Conservation (phyloP, 2,888 invertebrate genomes). For the Platerodrilus igneus region DNA sequence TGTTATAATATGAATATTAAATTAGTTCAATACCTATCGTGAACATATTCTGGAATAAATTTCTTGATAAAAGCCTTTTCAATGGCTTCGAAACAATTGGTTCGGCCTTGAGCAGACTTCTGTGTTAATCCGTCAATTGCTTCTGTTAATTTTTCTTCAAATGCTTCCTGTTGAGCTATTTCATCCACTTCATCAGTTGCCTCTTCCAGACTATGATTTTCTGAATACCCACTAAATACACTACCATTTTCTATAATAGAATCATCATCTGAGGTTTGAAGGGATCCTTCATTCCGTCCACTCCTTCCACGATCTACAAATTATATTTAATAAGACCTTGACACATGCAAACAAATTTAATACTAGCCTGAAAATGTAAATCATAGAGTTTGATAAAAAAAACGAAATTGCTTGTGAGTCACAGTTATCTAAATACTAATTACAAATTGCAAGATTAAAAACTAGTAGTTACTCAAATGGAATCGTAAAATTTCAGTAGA, state of each 20-base stretch:
- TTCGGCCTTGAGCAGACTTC: slow-evolving; percentile 80
- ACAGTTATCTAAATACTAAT: too few species aligned
- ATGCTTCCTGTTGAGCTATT: slow-evolving; percentile 60
- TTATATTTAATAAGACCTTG: too few species aligned
- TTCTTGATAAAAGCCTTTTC: slow-evolving; percentile 73
- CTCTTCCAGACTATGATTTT: slow-evolving; percentile 58
- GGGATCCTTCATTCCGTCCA: slow-evolving; percentile 34
- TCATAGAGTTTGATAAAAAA: too few species aligned
- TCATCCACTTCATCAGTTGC: slow-evolving; percentile 52
- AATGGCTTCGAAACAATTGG: slow-evolving; percentile 64
- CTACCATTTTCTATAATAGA: slow-evolving; percentile 76
- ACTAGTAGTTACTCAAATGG: too few species aligned
- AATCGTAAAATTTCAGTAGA: too few species aligned
- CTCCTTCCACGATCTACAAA: slow-evolving; percentile 22
- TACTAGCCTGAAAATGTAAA: background rate
- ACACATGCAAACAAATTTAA: too few species aligned
- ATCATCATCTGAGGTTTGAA: slow-evolving; percentile 57
- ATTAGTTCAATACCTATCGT: slow-evolving; percentile 64
- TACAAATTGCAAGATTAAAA: too few species aligned
- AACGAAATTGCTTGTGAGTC: too few species aligned
- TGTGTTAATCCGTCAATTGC: slow-evolving; percentile 84
- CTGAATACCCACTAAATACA: slow-evolving; percentile 73
- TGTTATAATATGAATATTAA: too few species aligned
- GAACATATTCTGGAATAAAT: slow-evolving; percentile 70
- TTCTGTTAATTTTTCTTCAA: slow-evolving; percentile 85